Percentiles rank a stretch among this genome's conserved stretches.
These are phyloP conservation scores for Hemicentrotus pulcherrimus DNA, from an alignment of 35 echinoderm and acorn worm genomes.

Conservation along the genomic window DNA sequence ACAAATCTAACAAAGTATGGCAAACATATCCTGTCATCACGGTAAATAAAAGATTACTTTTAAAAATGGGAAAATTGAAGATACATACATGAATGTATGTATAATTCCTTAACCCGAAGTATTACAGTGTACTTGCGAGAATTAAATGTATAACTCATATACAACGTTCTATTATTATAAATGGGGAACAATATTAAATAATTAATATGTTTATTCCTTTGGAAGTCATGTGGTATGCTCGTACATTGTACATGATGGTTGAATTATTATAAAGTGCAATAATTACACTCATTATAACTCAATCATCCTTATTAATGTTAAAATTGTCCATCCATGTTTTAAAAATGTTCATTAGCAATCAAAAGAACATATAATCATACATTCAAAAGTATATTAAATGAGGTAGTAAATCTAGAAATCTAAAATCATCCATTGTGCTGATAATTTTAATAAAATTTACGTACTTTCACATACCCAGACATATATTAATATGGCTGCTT, in stretches of 20 bases:
- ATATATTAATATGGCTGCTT: background rate
- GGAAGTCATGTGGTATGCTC: background rate
- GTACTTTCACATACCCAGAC: slow-evolving; percentile 1
- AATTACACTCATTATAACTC: no score
- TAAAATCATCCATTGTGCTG: slow-evolving; percentile 3
- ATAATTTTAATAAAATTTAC: slow-evolving; percentile 7
- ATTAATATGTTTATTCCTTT: background rate
- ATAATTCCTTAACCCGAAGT: background rate
- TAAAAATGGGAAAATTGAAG: background rate
- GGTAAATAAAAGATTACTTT: background rate
- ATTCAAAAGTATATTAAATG: slow-evolving; percentile 14
- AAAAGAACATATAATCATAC: background rate
- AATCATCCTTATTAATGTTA: no score
- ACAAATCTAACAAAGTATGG: background rate
- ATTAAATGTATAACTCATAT: background rate
- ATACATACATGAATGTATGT: background rate
- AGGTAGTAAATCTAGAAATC: background rate
- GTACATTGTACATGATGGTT: background rate
- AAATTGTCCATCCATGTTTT: background rate
- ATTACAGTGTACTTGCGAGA: background rate
- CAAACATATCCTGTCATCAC: background rate
- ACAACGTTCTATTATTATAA: background rate
- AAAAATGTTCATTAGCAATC: background rate
- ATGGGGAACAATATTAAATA: background rate
- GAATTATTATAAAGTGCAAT: background rate